Evolutionary conservation across 2,888 invertebrate species (phyloP).

Genomic region (Copidosoma aretas): DNA sequence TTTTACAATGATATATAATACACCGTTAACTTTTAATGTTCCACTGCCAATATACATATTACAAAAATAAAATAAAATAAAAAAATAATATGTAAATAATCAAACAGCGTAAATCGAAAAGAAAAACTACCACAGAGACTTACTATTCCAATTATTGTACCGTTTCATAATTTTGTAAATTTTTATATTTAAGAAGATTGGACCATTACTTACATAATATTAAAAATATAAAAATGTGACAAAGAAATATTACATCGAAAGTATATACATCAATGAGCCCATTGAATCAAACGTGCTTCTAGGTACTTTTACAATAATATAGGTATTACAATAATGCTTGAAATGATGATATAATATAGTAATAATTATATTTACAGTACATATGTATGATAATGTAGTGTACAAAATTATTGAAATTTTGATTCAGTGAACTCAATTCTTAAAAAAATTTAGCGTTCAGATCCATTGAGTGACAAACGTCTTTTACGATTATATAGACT

Average conservation of each 20-base stretch:
- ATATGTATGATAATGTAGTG: slow-evolving; percentile 22
- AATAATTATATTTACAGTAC: slow-evolving; percentile 9
- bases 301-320: slow-evolving; percentile 25
- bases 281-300: slow-evolving; percentile 30
- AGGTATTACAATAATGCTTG: slow-evolving; percentile 5
- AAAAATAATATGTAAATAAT: slow-evolving; percentile 32
- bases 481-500: slow-evolving; percentile 23
- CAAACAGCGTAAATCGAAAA: slow-evolving; percentile 16
- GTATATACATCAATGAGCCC: slow-evolving; percentile 11
- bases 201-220: slow-evolving; percentile 16
- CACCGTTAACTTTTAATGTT: slow-evolving; percentile 29
- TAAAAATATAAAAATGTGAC: slow-evolving; percentile 9
- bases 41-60: slow-evolving; percentile 39
- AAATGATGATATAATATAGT: slow-evolving; percentile 1
- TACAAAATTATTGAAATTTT: slow-evolving; percentile 24
- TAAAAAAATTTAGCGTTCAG: slow-evolving; percentile 26
- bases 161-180: slow-evolving; percentile 39
- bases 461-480: slow-evolving; percentile 10
- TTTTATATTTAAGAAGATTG: slow-evolving; percentile 35
- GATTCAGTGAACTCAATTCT: slow-evolving; percentile 30
- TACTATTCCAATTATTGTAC: slow-evolving; percentile 31
- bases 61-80: slow-evolving; percentile 10
- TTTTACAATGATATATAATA: slow-evolving; percentile 25
- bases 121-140: slow-evolving; percentile 2
- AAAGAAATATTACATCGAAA: slow-evolving; percentile 15